These are phyloP conservation scores for Ephydatia muelleri DNA, from an alignment of 37 sponge, comb jelly and placozoan species.

Conservation along the genomic window DNA sequence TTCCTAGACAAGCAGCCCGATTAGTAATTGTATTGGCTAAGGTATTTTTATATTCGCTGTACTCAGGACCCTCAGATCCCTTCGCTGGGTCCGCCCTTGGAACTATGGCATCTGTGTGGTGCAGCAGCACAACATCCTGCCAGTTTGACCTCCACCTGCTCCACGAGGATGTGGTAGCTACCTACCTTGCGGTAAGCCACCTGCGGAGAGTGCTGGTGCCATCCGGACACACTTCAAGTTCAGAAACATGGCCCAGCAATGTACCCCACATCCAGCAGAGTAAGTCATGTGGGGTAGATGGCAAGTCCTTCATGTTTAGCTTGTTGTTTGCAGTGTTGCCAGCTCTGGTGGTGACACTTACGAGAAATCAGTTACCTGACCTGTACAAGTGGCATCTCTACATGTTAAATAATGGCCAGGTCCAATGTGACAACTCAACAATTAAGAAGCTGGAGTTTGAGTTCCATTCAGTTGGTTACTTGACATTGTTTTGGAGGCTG, in stretches of 20 bases:
- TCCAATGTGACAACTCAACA: slow-evolving; percentile 9
- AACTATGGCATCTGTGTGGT: no score
- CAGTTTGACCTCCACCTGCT: slow-evolving; percentile 52
- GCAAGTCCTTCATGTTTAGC: background rate
- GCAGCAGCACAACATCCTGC: background rate
- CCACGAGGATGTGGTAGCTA: slow-evolving; percentile 58
- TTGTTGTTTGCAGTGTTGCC: no score
- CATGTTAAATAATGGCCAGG: slow-evolving; percentile 40
- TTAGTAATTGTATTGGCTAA: no score
- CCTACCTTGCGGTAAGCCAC: slow-evolving; percentile 62
- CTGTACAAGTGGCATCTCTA: no score
- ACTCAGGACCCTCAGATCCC: no score
- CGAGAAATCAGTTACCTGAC: no score
- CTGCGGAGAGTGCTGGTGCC: slow-evolving; percentile 3
- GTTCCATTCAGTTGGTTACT: slow-evolving; percentile 75
- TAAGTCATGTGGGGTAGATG: no score
- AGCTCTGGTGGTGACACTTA: no score
- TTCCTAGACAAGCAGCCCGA: no score
- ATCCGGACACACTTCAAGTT: slow-evolving; percentile 47
- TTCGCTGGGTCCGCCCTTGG: no score
- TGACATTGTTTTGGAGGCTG: slow-evolving; percentile 57
- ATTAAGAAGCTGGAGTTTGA: slow-evolving; percentile 66
- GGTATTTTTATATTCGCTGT: no score
- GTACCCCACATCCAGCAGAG: background rate
- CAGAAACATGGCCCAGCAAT: slow-evolving; percentile 10